Evolutionary conservation across 2,797 vertebrate species (phyloP).

Genomic region (Staurois parvus): DNA sequence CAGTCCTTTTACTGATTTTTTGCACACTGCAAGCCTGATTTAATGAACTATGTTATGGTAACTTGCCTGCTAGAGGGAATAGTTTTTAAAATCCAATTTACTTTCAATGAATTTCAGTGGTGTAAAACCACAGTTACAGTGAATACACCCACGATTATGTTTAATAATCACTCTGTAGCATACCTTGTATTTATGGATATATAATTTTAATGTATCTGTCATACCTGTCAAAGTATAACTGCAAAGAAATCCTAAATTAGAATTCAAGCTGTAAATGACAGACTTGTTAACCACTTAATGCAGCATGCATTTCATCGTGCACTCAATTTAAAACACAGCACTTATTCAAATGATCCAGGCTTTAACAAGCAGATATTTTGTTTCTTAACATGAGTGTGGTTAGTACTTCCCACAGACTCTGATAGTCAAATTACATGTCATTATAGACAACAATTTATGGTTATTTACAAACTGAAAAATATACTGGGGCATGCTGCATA

Average conservation of each 20-base stretch:
- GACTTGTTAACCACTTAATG: conserved; percentile 49
- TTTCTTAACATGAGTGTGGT: not conserved
- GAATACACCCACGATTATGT: conserved; percentile 48
- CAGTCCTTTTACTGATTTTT: not conserved
- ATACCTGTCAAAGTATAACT: conserved; percentile 43
- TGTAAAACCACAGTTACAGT: conserved; percentile 53
- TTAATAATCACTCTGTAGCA: conserved; percentile 47
- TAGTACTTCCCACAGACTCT: not conserved
- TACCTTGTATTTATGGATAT: conserved; percentile 53
- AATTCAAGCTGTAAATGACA: conserved; percentile 23
- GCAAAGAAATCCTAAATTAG: conserved; percentile 42
- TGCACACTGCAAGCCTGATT: conserved; percentile 19
- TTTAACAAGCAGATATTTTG: not conserved
- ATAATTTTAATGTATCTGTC: conserved; percentile 51
- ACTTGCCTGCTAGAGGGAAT: conserved; percentile 49
- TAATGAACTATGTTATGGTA: conserved; percentile 52
- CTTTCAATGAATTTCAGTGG: conserved; percentile 56
- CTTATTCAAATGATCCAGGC: not conserved
- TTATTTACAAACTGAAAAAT: not conserved
- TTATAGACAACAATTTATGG: conserved; percentile 3
- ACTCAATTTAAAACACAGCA: not conserved
- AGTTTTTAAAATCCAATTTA: conserved; percentile 59
- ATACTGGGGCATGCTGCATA: not conserved
- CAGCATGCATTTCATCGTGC: conserved; percentile 23
- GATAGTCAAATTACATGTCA: not conserved